Base-by-base conservation (phyloP, 2,797 vertebrate species). In the Sarcoramphus papa region DNA sequence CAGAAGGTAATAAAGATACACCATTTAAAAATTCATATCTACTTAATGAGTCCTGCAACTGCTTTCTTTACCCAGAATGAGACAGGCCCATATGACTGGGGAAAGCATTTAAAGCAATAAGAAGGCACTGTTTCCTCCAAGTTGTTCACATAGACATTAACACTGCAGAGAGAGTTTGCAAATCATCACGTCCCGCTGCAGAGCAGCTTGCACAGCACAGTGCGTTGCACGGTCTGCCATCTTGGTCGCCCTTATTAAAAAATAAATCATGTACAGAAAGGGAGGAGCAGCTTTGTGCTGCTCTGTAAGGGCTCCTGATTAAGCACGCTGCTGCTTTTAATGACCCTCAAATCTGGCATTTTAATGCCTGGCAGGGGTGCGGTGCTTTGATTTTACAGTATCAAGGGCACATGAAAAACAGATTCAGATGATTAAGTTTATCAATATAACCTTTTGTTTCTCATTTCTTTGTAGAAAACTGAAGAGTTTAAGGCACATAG, bases 21-120 rank as follows among this genome's bases (percentile, higher is more conserved):
- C 15, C 40, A 45, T 88, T 95, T 95, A 94, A 95, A 95, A 94
- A 95, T 93, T 90, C 60, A 14, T 93, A 70, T 64, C 67, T 62
- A 7, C 25, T 33, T 81, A 86, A 77, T 48, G 69, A 90, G 19
- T 30, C 35, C 60, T 87, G 37, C 31, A 84, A 25, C 57, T 59
- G 30, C 53, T 67, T n/a, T 33, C 54, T 73, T 76, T 16, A 6
- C 24, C 13, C 50, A 27, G 69, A 59, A 43, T 24, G 40, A 81
- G 63, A 69, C 73, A 82, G 73, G 21, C 48, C 74, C 48, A 12
- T 35, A 19, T 1, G 43, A 20, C 48, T 31, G 31, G 64, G 48
- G 30, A 60, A 82, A 76, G 22, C 37, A 81, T 50, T 47, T 43
- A 40, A 87, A 74, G 77, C 51, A 80, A 8, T 63, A 67, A 72